A percentile compares a stretch with the other conserved stretches of the same genome.
Conservation (phyloP, 2,888 invertebrate species). For the Pyrocoelia pectoralis region DNA sequence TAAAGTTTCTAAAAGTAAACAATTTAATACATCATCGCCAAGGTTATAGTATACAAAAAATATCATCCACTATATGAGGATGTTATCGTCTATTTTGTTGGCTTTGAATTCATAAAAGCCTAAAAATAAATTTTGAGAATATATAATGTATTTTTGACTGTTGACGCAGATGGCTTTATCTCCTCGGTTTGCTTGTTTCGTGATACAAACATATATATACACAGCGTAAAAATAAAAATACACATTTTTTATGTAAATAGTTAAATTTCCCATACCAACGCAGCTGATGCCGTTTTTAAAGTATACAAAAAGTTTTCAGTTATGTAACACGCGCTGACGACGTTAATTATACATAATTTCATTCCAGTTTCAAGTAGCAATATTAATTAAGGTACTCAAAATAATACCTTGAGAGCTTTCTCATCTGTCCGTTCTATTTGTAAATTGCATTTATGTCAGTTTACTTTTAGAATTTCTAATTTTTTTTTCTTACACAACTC, state of each 20-base stretch:
- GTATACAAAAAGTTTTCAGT: neutral
- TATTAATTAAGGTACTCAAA: neutral
- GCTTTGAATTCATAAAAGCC: constrained; percentile 2
- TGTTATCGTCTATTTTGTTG: constrained; percentile 1
- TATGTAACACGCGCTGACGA: neutral
- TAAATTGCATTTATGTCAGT: neutral
- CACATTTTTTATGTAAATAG: constrained; percentile 8
- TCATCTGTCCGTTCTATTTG: neutral
- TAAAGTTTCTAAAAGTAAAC: constrained; percentile 23
- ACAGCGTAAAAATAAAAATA: constrained; percentile 5
- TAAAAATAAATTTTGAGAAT: constrained; percentile 6
- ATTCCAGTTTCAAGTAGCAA: no score
- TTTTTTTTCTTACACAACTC: no score
- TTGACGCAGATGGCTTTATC: constrained; percentile 13
- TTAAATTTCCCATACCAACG: constrained; percentile 2
- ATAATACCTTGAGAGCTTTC: neutral
- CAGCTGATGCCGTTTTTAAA: constrained; percentile 2
- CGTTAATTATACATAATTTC: neutral
- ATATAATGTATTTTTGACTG: neutral
- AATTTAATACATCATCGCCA: constrained; percentile 18
- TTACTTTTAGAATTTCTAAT: no score
- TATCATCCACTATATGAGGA: constrained; percentile 5
- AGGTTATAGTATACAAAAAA: constrained; percentile 6
- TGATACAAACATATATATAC: constrained; percentile 7
- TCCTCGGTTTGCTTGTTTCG: constrained; percentile 4